A percentile compares a stretch with the other conserved stretches of the same genome.
phyloP scores from a whole-genome alignment of 2,113 vertebrate genomes.

The Eolophus roseicapilla region DNA sequence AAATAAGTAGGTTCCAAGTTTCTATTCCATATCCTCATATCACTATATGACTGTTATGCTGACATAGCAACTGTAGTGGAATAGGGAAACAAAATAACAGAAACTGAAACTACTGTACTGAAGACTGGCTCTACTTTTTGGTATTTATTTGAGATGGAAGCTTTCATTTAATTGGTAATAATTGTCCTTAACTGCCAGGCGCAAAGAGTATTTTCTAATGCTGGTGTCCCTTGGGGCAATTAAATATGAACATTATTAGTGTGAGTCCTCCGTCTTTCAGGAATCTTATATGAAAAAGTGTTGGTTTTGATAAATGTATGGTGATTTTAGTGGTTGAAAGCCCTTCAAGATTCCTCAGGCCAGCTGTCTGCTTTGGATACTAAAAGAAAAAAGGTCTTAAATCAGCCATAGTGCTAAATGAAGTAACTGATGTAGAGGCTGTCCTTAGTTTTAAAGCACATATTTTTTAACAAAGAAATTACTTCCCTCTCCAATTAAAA shows the following conservation, averaged over 20 bases:
- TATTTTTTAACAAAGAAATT: not conserved
- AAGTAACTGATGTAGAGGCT: not conserved
- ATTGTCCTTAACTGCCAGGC: not conserved
- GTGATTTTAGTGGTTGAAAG: not conserved
- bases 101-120: conserved; percentile 9
- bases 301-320: not conserved
- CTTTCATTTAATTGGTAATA: not conserved
- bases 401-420: not conserved
- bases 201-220: not conserved
- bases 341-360: not conserved
- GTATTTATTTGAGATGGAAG: not conserved
- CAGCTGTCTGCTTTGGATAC: not conserved
- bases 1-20: conserved; percentile 14
- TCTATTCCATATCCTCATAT: not conserved
- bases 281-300: not conserved
- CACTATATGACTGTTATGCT: not conserved
- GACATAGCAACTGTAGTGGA: conserved; percentile 21
- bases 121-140: not conserved
- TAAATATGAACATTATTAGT: not conserved
- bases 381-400: not conserved
- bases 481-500: not conserved
- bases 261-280: not conserved
- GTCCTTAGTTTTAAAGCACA: not conserved
- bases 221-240: not conserved
- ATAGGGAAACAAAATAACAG: not conserved